phyloP scores from a whole-genome alignment of 2,888 invertebrate species.

The Oithona nana region DNA sequence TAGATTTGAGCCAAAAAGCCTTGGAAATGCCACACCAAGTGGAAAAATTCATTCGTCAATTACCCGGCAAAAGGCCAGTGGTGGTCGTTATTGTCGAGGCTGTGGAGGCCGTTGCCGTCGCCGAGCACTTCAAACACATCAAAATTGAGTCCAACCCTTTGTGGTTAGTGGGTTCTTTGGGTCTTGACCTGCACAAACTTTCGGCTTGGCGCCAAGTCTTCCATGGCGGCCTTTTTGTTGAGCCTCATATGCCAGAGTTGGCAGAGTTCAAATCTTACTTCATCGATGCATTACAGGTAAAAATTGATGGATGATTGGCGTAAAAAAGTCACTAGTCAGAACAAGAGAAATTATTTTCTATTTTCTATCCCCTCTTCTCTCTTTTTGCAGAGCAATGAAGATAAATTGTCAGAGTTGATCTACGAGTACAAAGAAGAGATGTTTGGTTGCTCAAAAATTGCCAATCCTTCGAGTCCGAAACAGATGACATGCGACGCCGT shows the following conservation, averaged over 20 bases:
- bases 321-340: too few species aligned
- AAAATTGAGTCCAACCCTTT: background rate
- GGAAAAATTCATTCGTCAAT: background rate
- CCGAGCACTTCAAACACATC: slow-evolving; percentile 12
- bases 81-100: slow-evolving; percentile 13
- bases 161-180: slow-evolving; percentile 14
- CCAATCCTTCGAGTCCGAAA: background rate
- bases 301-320: too few species aligned
- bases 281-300: slow-evolving; percentile 4
- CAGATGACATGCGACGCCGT: background rate
- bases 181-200: slow-evolving; percentile 1
- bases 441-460: slow-evolving; percentile 9
- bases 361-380: background rate
- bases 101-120: slow-evolving; percentile 9
- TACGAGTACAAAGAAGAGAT: slow-evolving; percentile 16
- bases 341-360: background rate
- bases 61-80: background rate
- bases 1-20: background rate
- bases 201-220: slow-evolving; percentile 11
- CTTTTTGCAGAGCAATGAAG: background rate
- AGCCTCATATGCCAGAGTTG: slow-evolving; percentile 16
- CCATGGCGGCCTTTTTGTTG: slow-evolving; percentile 12
- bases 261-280: slow-evolving; percentile 11
- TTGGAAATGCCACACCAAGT: background rate
- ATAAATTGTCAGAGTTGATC: slow-evolving; percentile 2